phyloP scores from a whole-genome alignment of 2,113 vertebrate genomes.

The Elaphurus davidianus region DNA sequence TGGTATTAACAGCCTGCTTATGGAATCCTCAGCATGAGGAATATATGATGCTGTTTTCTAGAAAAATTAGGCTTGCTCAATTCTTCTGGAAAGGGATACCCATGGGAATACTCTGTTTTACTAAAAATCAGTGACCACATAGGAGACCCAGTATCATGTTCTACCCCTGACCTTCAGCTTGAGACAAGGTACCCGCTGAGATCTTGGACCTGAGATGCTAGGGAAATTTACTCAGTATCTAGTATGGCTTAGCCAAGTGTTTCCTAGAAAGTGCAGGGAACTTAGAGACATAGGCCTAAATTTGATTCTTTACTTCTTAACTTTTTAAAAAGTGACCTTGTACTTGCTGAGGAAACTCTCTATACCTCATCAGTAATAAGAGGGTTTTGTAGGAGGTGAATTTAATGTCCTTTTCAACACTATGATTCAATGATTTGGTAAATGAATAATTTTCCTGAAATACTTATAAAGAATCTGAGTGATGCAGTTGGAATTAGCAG shows the following conservation, averaged over 20 bases:
- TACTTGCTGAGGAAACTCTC: background rate
- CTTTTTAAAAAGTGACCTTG: conserved; percentile 28
- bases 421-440: conserved; percentile 20
- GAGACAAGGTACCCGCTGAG: background rate
- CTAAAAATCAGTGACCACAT: background rate
- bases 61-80: background rate
- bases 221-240: background rate
- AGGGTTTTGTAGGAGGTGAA: background rate
- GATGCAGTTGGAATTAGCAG: conserved; percentile 45
- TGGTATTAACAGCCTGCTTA: background rate
- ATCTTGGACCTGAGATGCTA: background rate
- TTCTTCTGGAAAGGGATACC: background rate
- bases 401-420: conserved; percentile 9
- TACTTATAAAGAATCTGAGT: conserved; percentile 19
- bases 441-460: conserved; percentile 51
- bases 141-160: background rate
- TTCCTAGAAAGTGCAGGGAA: background rate
- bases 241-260: background rate
- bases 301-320: background rate
- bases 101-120: background rate
- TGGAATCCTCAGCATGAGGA: background rate
- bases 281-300: background rate
- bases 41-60: background rate
- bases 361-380: background rate
- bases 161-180: background rate